phyloP scores from a whole-genome alignment of 2,113 vertebrate species.

The Paradoxurus hermaphroditus region DNA sequence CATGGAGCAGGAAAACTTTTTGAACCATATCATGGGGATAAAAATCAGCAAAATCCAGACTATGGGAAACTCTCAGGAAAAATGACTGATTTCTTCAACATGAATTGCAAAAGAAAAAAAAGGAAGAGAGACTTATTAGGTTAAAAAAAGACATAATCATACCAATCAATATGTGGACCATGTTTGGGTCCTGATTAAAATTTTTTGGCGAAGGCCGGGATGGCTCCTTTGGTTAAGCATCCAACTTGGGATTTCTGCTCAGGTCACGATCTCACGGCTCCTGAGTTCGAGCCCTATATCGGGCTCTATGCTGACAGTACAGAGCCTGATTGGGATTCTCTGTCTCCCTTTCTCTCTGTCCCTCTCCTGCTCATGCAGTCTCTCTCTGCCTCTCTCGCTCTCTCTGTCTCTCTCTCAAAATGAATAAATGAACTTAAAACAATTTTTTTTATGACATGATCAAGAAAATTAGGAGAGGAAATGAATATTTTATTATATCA shows the following conservation, averaged over 20 bases:
- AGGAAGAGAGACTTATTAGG: neutral
- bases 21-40: neutral
- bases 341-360: too few species aligned
- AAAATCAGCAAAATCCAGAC: neutral
- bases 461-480: neutral
- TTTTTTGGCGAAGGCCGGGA: too few species aligned
- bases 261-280: too few species aligned
- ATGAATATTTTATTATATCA: neutral
- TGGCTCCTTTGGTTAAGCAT: too few species aligned
- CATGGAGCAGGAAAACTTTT: neutral
- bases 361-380: too few species aligned
- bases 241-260: too few species aligned
- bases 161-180: neutral
- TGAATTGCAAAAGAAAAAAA: neutral
- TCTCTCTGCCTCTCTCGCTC: too few species aligned
- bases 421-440: too few species aligned
- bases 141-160: neutral
- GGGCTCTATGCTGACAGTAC: too few species aligned
- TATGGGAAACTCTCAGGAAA: neutral
- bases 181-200: neutral
- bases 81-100: neutral
- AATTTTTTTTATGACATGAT: neutral
- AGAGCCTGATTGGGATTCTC: too few species aligned
- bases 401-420: too few species aligned
- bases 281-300: too few species aligned